Base-by-base conservation (phyloP, 2,888 invertebrate genomes). In the Sarcophaga rosellei region DNA sequence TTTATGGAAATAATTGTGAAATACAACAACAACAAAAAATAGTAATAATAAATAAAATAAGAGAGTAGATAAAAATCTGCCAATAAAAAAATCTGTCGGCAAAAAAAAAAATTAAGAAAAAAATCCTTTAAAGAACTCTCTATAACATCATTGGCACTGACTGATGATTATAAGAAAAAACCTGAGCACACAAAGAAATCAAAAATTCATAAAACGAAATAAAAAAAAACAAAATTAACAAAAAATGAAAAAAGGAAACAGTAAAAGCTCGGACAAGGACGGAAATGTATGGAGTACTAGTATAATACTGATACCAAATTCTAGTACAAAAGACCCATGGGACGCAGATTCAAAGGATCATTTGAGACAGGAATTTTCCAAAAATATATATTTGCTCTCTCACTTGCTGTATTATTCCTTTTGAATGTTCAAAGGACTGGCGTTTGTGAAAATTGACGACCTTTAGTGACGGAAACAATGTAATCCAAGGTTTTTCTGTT, bases 201-300 rank as follows among this genome's bases (percentile, higher is more conserved):
- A 69, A 70, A 81, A 45, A 74, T 78, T 77, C 77, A 66, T 70
- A 78, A 78, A 77, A 74, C 61, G 23, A 84, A 76, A 15, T 12
- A 10, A 57, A 61, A 45, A 66, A 35, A 57, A 53, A 53, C 1
- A 53, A 53, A 53, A 53, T 53, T 53, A 53, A 53, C 11, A 68
- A 76, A 23, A 35, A 75, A 17, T 63, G 17, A 47, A 25, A 25
- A 61, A 73, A 44, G 2, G 25, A 61, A 4, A 47, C 35, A 62
- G 59, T 66, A 21, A 76, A 66, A 66, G 44, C 66, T 62, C 35
- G 35, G 0, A 45, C n/a, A 66, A 53, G 4, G 17, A 17, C 12
- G 2, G 47, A 15, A 47, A n/a, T n/a, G n/a, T n/a, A n/a, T n/a
- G n/a, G n/a, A n/a, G n/a, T n/a, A n/a, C n/a, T n/a, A n/a, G n/a